Evolutionary conservation across 2,888 invertebrate genomes (phyloP).

Genomic region (Malacosoma neustria): DNA sequence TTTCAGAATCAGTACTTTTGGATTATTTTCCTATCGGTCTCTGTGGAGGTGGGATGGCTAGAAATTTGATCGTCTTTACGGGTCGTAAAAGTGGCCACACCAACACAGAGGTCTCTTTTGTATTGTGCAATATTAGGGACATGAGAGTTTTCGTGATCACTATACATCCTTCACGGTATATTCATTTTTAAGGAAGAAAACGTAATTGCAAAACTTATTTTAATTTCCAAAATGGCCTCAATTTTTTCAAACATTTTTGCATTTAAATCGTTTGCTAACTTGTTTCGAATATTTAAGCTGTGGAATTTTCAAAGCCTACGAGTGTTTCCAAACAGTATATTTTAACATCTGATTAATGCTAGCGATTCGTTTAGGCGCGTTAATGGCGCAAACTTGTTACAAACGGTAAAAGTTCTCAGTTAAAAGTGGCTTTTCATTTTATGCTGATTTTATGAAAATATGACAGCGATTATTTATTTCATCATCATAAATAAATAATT

Average conservation of each 20-base stretch:
- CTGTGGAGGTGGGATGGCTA: no score
- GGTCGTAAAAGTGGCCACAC: no score
- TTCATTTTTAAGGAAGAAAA: no score
- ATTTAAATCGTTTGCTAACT: neutral
- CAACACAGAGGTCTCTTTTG: no score
- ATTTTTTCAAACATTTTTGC: neutral
- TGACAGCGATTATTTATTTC: neutral
- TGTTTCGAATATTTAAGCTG: neutral
- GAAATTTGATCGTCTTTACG: no score
- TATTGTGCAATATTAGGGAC: no score
- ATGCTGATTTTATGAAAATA: neutral
- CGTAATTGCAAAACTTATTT: no score
- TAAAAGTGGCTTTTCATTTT: neutral
- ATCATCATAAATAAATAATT: neutral
- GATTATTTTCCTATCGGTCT: no score
- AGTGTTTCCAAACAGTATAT: neutral
- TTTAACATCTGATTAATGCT: neutral
- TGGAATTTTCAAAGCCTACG: neutral
- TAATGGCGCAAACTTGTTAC: neutral
- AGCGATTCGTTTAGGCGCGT: neutral
- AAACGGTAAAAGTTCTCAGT: neutral
- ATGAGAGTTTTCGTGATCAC: no score
- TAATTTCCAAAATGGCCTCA: no score
- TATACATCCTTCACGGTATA: no score
- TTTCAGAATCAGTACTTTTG: no score